Conservation (phyloP, 1,140 invertebrate genomes). For the Solenopsis fugax region DNA sequence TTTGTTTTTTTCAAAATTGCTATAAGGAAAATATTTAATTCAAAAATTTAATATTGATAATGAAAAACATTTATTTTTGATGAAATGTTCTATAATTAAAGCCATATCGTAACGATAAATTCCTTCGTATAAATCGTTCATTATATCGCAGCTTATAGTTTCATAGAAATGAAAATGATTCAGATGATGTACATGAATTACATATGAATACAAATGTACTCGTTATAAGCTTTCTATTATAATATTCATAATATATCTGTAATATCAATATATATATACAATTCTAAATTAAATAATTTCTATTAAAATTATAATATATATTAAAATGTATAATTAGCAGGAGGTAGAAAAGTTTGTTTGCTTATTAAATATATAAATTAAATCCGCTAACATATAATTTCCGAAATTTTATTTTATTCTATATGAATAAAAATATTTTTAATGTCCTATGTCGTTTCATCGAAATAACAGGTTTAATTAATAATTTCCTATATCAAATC, state of each 20-base stretch:
- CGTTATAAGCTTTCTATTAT: background rate
- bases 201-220: background rate
- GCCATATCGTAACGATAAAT: no score
- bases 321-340: background rate
- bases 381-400: background rate
- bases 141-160: no score
- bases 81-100: no score
- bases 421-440: background rate
- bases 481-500: background rate
- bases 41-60: no score
- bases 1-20: no score
- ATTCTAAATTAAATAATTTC: background rate
- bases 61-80: no score
- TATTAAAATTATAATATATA: background rate
- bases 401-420: background rate
- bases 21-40: no score
- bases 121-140: no score
- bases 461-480: conserved; percentile 36
- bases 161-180: no score
- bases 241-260: background rate
- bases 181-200: no score
- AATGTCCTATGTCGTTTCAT: background rate
- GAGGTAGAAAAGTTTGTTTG: background rate
- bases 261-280: background rate
- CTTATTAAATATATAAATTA: background rate